Evolutionary conservation across 2,113 vertebrate genomes (phyloP).

Genomic region (Pterocles gutturalis): DNA sequence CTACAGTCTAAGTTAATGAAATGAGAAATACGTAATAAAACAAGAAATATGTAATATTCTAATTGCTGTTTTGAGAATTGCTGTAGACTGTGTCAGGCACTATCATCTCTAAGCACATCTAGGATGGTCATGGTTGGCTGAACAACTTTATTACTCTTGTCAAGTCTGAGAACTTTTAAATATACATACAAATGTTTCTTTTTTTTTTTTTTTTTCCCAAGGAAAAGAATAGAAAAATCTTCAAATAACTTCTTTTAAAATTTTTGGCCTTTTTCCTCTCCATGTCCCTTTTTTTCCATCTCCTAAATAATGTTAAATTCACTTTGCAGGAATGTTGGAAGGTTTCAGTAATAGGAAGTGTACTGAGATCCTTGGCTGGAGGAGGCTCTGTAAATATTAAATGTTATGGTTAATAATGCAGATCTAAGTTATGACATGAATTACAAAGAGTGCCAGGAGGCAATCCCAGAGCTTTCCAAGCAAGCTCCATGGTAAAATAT

Average conservation of each 20-base stretch:
- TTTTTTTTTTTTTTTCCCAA: background rate
- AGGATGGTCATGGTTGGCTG: background rate
- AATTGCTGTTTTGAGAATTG: background rate
- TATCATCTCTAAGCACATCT: background rate
- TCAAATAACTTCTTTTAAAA: background rate
- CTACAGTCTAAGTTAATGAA: background rate
- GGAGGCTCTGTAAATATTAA: background rate
- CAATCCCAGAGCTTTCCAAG: background rate
- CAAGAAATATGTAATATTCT: background rate
- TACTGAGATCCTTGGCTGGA: background rate
- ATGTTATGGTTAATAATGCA: background rate
- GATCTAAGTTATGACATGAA: background rate
- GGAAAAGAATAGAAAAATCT: background rate
- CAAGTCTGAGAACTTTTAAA: background rate
- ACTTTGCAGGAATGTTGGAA: background rate
- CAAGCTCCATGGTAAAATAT: background rate
- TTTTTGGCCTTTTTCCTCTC: background rate
- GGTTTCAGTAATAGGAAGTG: constrained; percentile 3
- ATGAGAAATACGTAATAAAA: background rate
- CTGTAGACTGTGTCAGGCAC: background rate
- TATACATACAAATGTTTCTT: background rate
- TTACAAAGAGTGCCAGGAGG: background rate
- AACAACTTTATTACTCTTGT: background rate
- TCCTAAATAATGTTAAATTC: background rate
- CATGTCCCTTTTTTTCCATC: background rate